Base-by-base conservation (phyloP, 2,113 vertebrate genomes). In the Atractosteus spatula region DNA sequence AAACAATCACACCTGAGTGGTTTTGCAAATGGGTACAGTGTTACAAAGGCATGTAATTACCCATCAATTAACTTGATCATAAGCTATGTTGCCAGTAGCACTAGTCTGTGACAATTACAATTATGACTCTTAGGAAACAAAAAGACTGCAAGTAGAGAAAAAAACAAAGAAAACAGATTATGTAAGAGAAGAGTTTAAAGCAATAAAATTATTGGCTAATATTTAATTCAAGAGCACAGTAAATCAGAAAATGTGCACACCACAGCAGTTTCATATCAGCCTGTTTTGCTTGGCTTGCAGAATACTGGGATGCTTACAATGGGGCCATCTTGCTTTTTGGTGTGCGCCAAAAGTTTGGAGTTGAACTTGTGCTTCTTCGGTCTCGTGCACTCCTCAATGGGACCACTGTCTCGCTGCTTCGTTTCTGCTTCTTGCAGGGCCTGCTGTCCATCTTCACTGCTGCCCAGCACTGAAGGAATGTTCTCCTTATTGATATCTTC, bases 401-500 rank as follows among this genome's bases (percentile, higher is more conserved):
- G 82, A 80, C 79, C 59, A 75, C 74, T 80, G 51, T 92, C 89
- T 63, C 85, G 83, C n/a, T 85, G 76, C 71, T 82, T 89, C 78
- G 76, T 62, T 12, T 90, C 88, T 42, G 77, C 77, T 62, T 93
- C 93, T 79, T 90, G 89, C 56, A 74, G 73, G 66, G 78, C 83
- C 68, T 89, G 83, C 79, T 80, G 80, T 76, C 83, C 88, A 14
- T 89, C 87, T 71, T 88, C 90, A 56, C 81, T 81, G 76, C 55
- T 84, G 72, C 55, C 76, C 44, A 88, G 79, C 66, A 81, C 89
- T 70, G 91, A 94, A 0, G 92, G 95, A 82, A 95, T 92, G 85
- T 97, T 97, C 86, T 97, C 96, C 84, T 99, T 98, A 86, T 98
- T 93, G 86, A 89, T 64, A 76, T 89, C 83, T 71, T 89, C 89